A percentile compares a stretch with the other conserved stretches of the same genome.
Conservation (phyloP, 2,888 invertebrate species). For the Eristalis pertinax region DNA sequence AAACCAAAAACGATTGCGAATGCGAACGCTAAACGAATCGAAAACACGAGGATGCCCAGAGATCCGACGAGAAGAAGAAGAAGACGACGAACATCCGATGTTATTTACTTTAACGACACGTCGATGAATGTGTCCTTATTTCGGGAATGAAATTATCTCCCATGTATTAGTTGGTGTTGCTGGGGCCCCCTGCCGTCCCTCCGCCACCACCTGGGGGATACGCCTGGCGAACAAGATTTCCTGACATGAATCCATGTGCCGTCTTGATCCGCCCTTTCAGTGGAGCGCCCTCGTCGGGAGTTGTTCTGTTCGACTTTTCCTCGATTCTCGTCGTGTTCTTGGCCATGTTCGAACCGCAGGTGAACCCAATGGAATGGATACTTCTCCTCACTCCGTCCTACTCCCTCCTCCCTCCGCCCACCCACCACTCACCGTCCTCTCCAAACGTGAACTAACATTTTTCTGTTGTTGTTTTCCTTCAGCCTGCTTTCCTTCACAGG, state of each 20-base stretch:
- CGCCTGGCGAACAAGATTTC: slow-evolving; percentile 32
- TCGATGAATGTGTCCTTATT: slow-evolving; percentile 61
- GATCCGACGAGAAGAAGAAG: background rate
- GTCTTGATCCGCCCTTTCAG: background rate
- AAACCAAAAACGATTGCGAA: background rate
- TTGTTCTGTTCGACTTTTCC: background rate
- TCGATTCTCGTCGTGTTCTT: background rate
- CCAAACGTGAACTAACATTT: slow-evolving; percentile 17
- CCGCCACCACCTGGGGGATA: background rate
- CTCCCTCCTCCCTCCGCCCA: background rate
- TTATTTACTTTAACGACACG: slow-evolving; percentile 66
- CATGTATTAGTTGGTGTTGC: slow-evolving; percentile 54
- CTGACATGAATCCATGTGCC: slow-evolving; percentile 46
- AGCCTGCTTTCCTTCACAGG: slow-evolving; percentile 30
- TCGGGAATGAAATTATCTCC: slow-evolving; percentile 60
- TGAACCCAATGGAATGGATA: slow-evolving; percentile 26
- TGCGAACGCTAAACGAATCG: background rate
- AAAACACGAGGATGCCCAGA: background rate
- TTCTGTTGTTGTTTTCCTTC: slow-evolving; percentile 17
- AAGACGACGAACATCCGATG: slow-evolving; percentile 52
- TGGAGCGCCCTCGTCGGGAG: background rate
- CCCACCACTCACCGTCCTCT: too few relatives aligned
- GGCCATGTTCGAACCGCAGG: slow-evolving; percentile 32
- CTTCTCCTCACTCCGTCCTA: background rate
- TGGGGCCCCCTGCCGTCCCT: background rate